Evolutionary conservation across 2,113 vertebrate species (phyloP).

Genomic region (Mobula birostris): DNA sequence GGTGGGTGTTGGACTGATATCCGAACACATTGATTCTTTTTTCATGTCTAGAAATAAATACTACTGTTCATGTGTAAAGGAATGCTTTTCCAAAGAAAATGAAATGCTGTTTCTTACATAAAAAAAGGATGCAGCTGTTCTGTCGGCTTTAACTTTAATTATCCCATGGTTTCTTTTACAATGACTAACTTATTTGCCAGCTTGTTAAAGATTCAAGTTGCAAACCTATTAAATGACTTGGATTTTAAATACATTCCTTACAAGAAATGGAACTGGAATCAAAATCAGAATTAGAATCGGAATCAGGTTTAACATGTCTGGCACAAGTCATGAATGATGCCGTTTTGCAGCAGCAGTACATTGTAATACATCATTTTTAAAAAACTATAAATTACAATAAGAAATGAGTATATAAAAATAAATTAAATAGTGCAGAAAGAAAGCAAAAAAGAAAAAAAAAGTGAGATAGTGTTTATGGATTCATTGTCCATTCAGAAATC

Average conservation of each 20-base stretch:
- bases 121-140: not conserved
- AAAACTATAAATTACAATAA: too few relatives aligned
- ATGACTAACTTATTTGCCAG: not conserved
- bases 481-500: too few relatives aligned
- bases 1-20: not conserved
- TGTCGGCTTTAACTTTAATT: constrained; percentile 17
- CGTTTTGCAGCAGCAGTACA: too few relatives aligned
- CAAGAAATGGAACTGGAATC: not conserved
- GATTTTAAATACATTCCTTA: not conserved
- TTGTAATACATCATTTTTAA: too few relatives aligned
- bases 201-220: not conserved
- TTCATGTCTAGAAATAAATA: not conserved
- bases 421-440: too few relatives aligned
- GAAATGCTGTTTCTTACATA: not conserved
- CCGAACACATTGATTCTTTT: not conserved
- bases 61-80: not conserved
- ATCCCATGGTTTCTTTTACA: constrained; percentile 19
- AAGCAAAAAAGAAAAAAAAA: too few relatives aligned
- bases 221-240: not conserved
- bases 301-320: too few relatives aligned
- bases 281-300: too few relatives aligned
- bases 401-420: too few relatives aligned
- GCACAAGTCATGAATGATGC: too few relatives aligned
- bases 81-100: not conserved
- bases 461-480: too few relatives aligned